Conservation (phyloP, 2,113 vertebrate species). For the Catharus fuscescens region DNA sequence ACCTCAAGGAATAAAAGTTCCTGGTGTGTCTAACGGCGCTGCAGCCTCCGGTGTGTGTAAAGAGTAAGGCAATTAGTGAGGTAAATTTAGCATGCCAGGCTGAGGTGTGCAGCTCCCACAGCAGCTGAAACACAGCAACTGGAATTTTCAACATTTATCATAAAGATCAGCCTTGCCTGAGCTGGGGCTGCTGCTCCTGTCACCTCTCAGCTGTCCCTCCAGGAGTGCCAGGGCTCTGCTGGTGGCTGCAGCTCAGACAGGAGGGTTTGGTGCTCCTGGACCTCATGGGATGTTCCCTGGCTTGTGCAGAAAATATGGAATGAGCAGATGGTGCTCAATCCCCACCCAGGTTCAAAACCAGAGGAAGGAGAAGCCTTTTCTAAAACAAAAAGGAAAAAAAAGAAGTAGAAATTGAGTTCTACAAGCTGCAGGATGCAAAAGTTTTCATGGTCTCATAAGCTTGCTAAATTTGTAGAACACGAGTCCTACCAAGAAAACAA, state of each 20-base stretch:
- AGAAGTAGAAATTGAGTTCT: not conserved
- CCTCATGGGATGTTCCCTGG: not conserved
- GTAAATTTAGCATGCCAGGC: slow-evolving; percentile 65
- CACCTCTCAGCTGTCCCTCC: rapidly evolving
- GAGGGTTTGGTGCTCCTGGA: not conserved
- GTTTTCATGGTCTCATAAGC: not conserved
- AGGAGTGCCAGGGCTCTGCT: not conserved
- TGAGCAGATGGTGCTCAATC: not conserved
- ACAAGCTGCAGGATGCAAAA: not conserved
- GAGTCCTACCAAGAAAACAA: not conserved
- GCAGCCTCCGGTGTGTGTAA: slow-evolving; percentile 21
- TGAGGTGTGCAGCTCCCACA: slow-evolving; percentile 48
- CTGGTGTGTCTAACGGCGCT: not conserved
- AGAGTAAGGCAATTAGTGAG: slow-evolving; percentile 70
- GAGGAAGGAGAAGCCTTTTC: not conserved
- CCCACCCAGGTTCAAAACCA: not conserved
- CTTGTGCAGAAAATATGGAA: not conserved
- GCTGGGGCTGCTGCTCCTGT: not conserved
- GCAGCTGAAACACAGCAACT: slow-evolving; percentile 38
- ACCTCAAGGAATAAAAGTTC: slow-evolving; percentile 33
- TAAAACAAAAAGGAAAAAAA: not conserved
- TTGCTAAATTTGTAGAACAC: not conserved
- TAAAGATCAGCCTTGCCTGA: slow-evolving; percentile 28
- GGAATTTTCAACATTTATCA: slow-evolving; percentile 38
- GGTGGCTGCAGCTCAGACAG: not conserved